A percentile compares a stretch with the other conserved stretches of the same genome.
phyloP scores from a whole-genome alignment of 2,888 invertebrate species.

The Drosophila ochracea region DNA sequence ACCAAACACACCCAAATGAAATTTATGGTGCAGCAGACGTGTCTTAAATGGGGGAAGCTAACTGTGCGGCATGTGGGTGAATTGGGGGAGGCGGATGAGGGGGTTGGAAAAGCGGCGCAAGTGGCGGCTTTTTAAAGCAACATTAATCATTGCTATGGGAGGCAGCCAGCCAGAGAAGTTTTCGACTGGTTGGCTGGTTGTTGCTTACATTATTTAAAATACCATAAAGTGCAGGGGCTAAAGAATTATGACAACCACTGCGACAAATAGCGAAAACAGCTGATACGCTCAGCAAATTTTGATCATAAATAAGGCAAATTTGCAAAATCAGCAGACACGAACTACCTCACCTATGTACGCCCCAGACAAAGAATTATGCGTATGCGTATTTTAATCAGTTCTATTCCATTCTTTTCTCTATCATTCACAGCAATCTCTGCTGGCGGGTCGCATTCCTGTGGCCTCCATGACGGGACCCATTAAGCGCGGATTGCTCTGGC shows the following conservation, averaged over 20 bases:
- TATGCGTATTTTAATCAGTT: conserved; percentile 34
- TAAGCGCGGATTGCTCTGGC: conserved; percentile 88
- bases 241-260: conserved; percentile 66
- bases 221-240: conserved; percentile 51
- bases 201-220: conserved; percentile 68
- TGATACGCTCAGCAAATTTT: conserved; percentile 53
- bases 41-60: conserved; percentile 28
- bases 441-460: conserved; percentile 85
- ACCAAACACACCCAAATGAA: conserved; percentile 46
- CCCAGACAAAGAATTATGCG: neutral
- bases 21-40: conserved; percentile 64
- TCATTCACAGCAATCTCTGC: conserved; percentile 83
- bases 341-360: conserved; percentile 7
- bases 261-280: conserved; percentile 59
- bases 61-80: neutral
- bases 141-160: conserved; percentile 70
- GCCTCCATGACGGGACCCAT: conserved; percentile 87
- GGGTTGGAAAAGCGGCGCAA: conserved; percentile 56
- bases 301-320: conserved; percentile 57
- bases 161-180: conserved; percentile 27
- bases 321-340: conserved; percentile 61
- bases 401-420: conserved; percentile 12
- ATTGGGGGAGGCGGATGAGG: fast-evolving
- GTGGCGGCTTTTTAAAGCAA: conserved; percentile 75
- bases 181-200: conserved; percentile 27